Conservation (phyloP, 2,113 vertebrate genomes). For the Oenanthe melanoleuca region DNA sequence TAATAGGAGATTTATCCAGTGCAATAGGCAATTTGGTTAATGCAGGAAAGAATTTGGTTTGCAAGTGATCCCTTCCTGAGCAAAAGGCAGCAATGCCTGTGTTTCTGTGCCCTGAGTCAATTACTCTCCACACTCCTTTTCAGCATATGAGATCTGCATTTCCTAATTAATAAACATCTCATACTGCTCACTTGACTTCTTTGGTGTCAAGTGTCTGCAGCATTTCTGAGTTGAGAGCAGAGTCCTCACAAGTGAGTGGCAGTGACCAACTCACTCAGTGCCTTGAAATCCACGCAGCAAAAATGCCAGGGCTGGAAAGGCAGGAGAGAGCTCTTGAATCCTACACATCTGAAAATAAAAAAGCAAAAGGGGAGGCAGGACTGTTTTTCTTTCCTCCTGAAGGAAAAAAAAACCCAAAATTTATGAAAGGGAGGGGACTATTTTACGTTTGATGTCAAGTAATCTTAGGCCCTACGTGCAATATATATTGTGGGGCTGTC, state of each 20-base stretch:
- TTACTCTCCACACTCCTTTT: not conserved
- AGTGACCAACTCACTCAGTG: not conserved
- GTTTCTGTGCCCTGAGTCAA: not conserved
- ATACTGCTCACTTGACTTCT: not conserved
- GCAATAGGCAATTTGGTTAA: conserved; percentile 32
- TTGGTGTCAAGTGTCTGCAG: not conserved
- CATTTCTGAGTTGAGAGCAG: not conserved
- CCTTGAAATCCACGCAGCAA: not conserved
- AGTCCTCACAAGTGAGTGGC: not conserved
- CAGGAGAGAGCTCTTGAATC: not conserved
- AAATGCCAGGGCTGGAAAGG: not conserved
- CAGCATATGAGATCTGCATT: not conserved
- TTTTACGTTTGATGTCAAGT: not conserved
- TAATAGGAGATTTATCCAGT: not conserved
- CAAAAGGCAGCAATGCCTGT: not conserved
- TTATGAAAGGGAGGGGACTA: not conserved
- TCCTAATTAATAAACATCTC: conserved; percentile 41
- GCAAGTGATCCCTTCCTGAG: not conserved
- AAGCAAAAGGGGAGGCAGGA: not conserved
- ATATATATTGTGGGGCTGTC: not conserved
- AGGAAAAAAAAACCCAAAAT: not conserved
- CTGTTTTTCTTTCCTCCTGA: not conserved
- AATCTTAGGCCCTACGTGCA: not conserved
- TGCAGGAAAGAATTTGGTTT: conserved; percentile 18
- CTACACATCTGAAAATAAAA: not conserved